phyloP scores from a whole-genome alignment of 2,113 vertebrate species.

The Morone saxatilis region DNA sequence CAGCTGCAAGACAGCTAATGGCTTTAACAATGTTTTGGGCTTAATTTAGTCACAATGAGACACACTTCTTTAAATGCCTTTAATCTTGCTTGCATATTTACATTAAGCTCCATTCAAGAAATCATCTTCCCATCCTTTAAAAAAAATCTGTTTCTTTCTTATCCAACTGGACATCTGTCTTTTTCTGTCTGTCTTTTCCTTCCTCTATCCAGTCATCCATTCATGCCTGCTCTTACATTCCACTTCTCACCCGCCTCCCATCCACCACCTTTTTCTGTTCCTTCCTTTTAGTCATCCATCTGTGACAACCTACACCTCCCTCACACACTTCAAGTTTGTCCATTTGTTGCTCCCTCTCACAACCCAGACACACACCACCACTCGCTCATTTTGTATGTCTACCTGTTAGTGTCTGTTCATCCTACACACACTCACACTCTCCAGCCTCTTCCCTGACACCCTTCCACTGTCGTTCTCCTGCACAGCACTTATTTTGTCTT shows the following conservation, averaged over 20 bases:
- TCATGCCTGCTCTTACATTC: constrained; percentile 67
- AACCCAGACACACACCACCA: constrained; percentile 42
- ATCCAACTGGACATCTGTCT: constrained; percentile 56
- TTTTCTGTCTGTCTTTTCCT: constrained; percentile 12
- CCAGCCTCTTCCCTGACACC: constrained; percentile 41
- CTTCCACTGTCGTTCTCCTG: constrained; percentile 31
- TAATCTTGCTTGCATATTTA: constrained; percentile 44
- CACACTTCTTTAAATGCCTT: not conserved
- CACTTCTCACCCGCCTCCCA: constrained; percentile 60
- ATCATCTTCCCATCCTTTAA: constrained; percentile 17
- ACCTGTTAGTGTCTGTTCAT: constrained; percentile 49
- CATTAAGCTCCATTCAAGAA: constrained; percentile 15
- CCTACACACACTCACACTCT: constrained; percentile 34
- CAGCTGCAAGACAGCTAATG: constrained; percentile 50
- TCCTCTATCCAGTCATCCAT: constrained; percentile 51
- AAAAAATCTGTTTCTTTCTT: constrained; percentile 2
- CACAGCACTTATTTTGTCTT: constrained; percentile 41
- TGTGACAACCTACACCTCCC: constrained; percentile 73
- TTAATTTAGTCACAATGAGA: constrained; percentile 30
- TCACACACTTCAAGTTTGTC: constrained; percentile 63
- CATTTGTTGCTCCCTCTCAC: constrained; percentile 52
- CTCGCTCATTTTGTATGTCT: constrained; percentile 47
- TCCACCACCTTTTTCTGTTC: constrained; percentile 60
- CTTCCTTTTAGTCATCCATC: constrained; percentile 72
- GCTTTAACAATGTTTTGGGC: constrained; percentile 31